Conservation (phyloP, 1,140 invertebrate genomes). For the Heliconius nattereri region DNA sequence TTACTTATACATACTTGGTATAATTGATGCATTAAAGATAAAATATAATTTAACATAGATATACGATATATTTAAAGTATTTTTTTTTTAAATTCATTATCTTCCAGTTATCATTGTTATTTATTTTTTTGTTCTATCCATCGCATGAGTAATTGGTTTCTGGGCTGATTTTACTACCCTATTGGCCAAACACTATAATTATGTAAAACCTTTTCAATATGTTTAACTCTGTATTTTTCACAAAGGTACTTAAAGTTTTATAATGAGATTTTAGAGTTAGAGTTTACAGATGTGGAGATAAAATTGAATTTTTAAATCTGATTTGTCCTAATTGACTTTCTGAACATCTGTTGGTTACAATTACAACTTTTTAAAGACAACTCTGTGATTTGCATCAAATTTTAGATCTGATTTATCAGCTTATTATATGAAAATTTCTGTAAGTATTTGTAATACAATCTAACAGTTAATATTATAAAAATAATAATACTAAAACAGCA, state of each 20-base stretch:
- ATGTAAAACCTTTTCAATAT: neutral
- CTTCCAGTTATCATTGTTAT: neutral
- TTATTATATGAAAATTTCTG: neutral
- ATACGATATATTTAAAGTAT: no score
- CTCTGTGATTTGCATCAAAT: no score
- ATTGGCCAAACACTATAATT: constrained; percentile 62
- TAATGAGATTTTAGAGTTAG: no score
- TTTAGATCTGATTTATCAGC: no score
- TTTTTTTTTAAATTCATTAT: no score
- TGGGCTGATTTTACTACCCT: constrained; percentile 52
- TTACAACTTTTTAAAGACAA: neutral
- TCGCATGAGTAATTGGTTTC: constrained; percentile 53
- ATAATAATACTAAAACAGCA: neutral
- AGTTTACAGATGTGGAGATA: neutral
- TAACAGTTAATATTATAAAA: neutral
- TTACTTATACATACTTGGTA: no score
- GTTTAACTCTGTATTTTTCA: neutral
- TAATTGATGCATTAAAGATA: no score
- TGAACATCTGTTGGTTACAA: neutral
- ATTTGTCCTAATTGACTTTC: neutral
- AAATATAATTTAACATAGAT: no score
- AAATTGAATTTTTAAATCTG: neutral
- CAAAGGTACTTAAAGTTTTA: no score
- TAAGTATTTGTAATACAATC: neutral
- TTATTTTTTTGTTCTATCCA: no score